phyloP scores from a whole-genome alignment of 2,888 invertebrate species.

The Holacanthella duospinosa region DNA sequence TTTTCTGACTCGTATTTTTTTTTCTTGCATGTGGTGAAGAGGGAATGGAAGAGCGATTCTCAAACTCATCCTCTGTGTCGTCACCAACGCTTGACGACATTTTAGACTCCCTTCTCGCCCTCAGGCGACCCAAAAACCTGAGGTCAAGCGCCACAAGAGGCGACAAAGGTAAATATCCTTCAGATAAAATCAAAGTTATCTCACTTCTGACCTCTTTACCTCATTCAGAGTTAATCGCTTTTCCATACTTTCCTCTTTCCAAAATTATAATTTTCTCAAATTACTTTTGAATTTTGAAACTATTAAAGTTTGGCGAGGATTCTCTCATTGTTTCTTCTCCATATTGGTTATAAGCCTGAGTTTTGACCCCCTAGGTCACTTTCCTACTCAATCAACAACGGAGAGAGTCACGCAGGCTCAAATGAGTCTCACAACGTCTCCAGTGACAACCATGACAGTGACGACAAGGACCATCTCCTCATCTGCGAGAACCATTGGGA shows the following conservation, averaged over 20 bases:
- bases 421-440: too few species aligned
- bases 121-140: conserved; percentile 36
- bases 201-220: too few species aligned
- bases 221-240: conserved; percentile 25
- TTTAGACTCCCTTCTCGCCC: conserved; percentile 36
- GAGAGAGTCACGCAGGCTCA: too few species aligned
- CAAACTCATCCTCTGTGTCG: conserved; percentile 36
- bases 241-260: conserved; percentile 27
- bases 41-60: conserved; percentile 36
- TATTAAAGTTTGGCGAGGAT: too few species aligned
- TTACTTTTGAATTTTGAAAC: too few species aligned
- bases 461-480: neutral
- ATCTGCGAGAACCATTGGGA: neutral
- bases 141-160: conserved; percentile 17
- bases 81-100: conserved; percentile 37
- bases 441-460: neutral
- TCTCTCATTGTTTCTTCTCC: neutral
- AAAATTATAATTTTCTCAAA: neutral
- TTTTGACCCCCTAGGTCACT: conserved; percentile 1
- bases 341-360: neutral
- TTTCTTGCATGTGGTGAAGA: conserved; percentile 23
- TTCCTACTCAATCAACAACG: neutral
- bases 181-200: neutral
- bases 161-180: conserved; percentile 29
- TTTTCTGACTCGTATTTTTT: neutral